Conservation (phyloP, 2,888 invertebrate species). For the Drosophila silvestris region DNA sequence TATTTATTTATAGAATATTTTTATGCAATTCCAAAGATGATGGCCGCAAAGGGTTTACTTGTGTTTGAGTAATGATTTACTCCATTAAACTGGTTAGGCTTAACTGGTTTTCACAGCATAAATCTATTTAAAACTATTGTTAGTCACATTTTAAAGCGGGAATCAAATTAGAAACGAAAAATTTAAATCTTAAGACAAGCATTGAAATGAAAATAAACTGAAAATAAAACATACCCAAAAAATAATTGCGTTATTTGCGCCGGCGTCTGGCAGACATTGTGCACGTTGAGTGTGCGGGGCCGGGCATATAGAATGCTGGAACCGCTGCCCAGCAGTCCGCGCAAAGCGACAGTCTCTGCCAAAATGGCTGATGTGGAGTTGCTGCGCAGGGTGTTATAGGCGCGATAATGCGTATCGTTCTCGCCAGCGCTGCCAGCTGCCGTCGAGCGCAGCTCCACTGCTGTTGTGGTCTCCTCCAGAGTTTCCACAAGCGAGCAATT, state of each 20-base stretch:
- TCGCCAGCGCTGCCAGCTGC: constrained; percentile 9
- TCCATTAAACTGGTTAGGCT: neutral
- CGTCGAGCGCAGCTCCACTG: constrained; percentile 66
- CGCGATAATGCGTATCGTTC: constrained; percentile 37
- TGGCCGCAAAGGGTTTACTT: neutral
- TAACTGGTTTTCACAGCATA: neutral
- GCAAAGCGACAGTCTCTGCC: constrained; percentile 53
- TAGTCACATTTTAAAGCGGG: neutral
- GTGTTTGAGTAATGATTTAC: neutral
- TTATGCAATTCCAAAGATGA: neutral
- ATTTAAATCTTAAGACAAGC: neutral
- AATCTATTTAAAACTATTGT: neutral
- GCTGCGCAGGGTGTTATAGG: constrained; percentile 74
- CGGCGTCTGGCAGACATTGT: constrained; percentile 83
- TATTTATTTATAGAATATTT: neutral
- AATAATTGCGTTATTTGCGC: constrained; percentile 83
- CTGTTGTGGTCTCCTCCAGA: constrained; percentile 63
- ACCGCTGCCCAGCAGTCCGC: constrained; percentile 43
- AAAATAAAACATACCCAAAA: constrained; percentile 83
- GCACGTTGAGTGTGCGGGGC: constrained; percentile 84
- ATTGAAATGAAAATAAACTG: neutral
- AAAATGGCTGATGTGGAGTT: constrained; percentile 82
- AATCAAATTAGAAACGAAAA: neutral
- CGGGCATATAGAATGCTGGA: constrained; percentile 69
- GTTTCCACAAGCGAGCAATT: constrained; percentile 52